phyloP scores from a whole-genome alignment of 2,113 vertebrate genomes.

The Corydoras maculifer region DNA sequence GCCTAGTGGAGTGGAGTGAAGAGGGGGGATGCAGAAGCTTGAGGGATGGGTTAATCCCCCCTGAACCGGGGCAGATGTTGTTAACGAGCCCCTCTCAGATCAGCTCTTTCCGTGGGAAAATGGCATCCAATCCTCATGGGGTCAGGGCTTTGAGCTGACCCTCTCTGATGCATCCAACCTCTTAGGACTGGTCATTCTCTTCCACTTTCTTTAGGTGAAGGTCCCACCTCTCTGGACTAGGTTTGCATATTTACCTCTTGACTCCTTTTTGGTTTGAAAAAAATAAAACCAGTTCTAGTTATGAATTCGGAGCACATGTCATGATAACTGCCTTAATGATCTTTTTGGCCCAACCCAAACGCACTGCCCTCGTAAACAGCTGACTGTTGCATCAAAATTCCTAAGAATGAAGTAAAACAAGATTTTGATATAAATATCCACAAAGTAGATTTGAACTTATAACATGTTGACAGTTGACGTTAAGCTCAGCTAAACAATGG shows the following conservation, averaged over 20 bases:
- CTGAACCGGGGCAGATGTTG: slow-evolving; percentile 76
- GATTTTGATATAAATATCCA: neutral
- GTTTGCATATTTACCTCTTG: too few species aligned
- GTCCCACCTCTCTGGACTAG: neutral
- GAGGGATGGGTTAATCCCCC: slow-evolving; percentile 58
- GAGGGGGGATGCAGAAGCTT: slow-evolving; percentile 58
- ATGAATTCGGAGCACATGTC: too few species aligned
- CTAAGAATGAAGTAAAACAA: neutral
- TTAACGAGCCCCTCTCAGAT: slow-evolving; percentile 73
- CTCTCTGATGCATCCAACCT: slow-evolving; percentile 63
- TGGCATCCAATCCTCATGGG: slow-evolving; percentile 71
- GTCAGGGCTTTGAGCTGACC: slow-evolving; percentile 69
- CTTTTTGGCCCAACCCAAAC: neutral
- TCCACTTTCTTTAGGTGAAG: slow-evolving; percentile 32
- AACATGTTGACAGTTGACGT: slow-evolving; percentile 13
- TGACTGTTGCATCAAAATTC: neutral
- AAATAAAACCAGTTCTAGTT: too few species aligned
- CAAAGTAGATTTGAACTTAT: neutral
- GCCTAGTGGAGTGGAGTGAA: slow-evolving; percentile 42
- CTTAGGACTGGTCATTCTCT: slow-evolving; percentile 31
- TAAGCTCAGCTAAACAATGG: slow-evolving; percentile 30
- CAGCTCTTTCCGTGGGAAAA: slow-evolving; percentile 72
- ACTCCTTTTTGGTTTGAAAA: too few species aligned
- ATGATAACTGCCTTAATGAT: neutral
- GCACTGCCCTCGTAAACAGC: neutral